Conservation (phyloP, 1,140 invertebrate genomes). For the Micrasema longulum region DNA sequence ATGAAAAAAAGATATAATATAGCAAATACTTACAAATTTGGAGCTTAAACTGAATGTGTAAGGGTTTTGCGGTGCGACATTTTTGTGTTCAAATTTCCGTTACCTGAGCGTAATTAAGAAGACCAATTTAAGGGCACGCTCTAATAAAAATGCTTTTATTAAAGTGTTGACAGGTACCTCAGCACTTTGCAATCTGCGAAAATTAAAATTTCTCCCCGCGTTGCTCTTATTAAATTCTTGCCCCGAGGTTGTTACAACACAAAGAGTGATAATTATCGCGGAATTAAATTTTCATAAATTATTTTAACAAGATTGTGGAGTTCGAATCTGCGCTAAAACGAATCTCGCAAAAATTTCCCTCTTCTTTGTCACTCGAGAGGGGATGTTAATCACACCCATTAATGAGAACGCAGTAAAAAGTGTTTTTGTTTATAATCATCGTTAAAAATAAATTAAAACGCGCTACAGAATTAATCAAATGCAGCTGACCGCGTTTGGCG, state of each 20-base stretch:
- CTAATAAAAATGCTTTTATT: conserved; percentile 34
- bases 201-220: conserved; percentile 26
- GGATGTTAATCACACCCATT: not conserved
- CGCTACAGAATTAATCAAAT: not conserved
- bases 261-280: conserved; percentile 27
- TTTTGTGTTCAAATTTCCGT: too few species aligned
- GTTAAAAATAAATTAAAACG: not conserved
- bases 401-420: not conserved
- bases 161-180: conserved; percentile 29
- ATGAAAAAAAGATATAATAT: too few species aligned
- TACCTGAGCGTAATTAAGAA: conserved; percentile 32
- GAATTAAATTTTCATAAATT: conserved; percentile 33
- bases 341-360: not conserved
- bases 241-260: conserved; percentile 19
- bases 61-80: too few species aligned
- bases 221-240: conserved; percentile 28
- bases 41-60: too few species aligned
- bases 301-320: conserved; percentile 20
- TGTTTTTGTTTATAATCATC: not conserved
- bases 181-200: conserved; percentile 19
- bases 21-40: too few species aligned
- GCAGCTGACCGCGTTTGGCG: not conserved
- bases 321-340: conserved; percentile 6
- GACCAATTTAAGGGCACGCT: conserved; percentile 25
- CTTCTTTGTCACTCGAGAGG: conserved; percentile 17